Base-by-base conservation (phyloP, 2,113 vertebrate genomes). In the Mus spicilegus region DNA sequence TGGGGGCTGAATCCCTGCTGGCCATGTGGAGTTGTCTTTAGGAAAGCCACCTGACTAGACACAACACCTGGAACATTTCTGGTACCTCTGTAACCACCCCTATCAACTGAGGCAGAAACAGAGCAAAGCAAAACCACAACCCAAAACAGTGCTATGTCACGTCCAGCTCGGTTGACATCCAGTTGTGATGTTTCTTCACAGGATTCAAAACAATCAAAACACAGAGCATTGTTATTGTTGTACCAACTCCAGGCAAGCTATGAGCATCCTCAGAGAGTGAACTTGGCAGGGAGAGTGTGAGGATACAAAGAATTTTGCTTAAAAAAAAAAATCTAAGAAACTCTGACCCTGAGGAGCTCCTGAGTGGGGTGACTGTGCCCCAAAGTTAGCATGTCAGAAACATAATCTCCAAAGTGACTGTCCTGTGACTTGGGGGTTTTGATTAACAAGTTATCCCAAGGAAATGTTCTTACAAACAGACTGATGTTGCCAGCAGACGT, bases 71-170 rank as follows among this genome's bases (percentile, higher is more conserved):
- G 20, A 42, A 14, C 73, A 39, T 69, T 69, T 42, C 75, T 78
- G 42, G 61, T 2, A 49, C 20, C 3, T 42, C 49, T 26, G 54
- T 61, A 49, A 63, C 46, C 24, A 39, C 8, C 22, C 77, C 26
- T 42, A 63, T 16, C n/a, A 56, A 26, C 36, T 22, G 49, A 36
- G 3, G 30, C 11, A 72, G 73, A 90, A 36, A 81, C 11, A 61
- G 58, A 61, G 58, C 33, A 70, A 84, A 89, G 49, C 39, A n/a
- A 88, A 90, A 33, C 20, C 22, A 49, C 54, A 20, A 9, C 73
- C 24, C 3, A 49, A n/a, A 61, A 42, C 7, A 19, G 3, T 8
- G 11, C 10, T 6, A 2, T 0, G 7, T n/a, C 12, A 39, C 22
- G 10, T 58, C 16, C 19, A 2, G 1, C 39, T n/a, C 33, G 49